A percentile compares a stretch with the other conserved stretches of the same genome.
These are phyloP conservation scores for Rhynchotus rufescens DNA, from an alignment of 2,797 vertebrate genomes.

Conservation along the genomic window DNA sequence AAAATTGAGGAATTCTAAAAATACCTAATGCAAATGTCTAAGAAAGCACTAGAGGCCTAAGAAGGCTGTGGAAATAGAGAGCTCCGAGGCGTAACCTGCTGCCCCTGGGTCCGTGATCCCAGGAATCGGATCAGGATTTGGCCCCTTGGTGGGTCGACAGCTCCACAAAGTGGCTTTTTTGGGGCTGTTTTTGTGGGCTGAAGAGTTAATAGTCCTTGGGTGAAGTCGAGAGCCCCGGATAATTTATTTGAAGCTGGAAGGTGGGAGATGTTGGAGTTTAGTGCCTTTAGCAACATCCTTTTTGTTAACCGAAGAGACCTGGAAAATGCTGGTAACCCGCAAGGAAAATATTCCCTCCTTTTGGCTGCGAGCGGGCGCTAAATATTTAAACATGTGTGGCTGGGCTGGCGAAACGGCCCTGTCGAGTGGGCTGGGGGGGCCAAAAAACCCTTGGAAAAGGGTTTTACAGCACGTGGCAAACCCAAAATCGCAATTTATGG, in stretches of 20 bases:
- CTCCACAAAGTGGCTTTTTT: not conserved
- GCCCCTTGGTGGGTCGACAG: not conserved
- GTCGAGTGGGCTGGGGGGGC: not conserved
- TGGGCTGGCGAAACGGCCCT: not conserved
- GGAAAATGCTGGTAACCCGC: not conserved
- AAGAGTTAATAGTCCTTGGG: not conserved
- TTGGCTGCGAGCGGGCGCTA: not conserved
- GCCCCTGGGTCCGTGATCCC: not conserved
- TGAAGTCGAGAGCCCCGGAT: not conserved
- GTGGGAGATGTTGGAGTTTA: rapidly evolving
- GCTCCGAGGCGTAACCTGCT: not conserved
- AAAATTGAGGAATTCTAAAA: not conserved
- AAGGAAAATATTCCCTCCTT: not conserved
- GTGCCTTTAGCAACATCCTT: not conserved
- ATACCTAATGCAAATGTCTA: not conserved
- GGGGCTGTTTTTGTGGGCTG: not conserved
- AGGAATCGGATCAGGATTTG: not conserved
- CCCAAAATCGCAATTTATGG: not conserved
- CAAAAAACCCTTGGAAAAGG: not conserved
- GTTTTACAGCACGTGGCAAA: not conserved
- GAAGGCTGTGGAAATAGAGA: not conserved
- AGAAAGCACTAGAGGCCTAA: not conserved
- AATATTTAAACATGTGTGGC: not conserved
- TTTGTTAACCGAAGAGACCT: not conserved
- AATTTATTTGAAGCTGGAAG: constrained; percentile 38